Percentiles rank a stretch among this genome's conserved stretches.
phyloP scores from a whole-genome alignment of 2,113 vertebrate genomes.

The Lanius collurio region DNA sequence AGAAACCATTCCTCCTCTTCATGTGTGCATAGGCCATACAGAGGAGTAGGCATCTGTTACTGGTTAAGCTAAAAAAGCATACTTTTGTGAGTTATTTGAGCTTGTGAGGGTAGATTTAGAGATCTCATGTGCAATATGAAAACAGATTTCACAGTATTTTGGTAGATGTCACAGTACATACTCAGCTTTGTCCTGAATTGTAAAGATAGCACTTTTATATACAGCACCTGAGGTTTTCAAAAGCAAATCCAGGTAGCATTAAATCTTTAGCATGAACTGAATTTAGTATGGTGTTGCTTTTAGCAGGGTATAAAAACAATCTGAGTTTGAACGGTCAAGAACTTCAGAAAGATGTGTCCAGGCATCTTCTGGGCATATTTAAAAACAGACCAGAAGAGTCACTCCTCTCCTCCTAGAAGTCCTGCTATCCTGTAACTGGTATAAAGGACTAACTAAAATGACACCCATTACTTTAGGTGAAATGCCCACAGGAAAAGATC shows the following conservation, averaged over 20 bases:
- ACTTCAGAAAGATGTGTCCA: not conserved
- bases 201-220: not conserved
- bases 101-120: not conserved
- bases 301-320: not conserved
- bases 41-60: not conserved
- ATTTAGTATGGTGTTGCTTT: not conserved
- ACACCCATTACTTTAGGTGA: not conserved
- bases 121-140: not conserved
- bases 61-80: not conserved
- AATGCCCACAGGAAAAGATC: not conserved
- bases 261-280: not conserved
- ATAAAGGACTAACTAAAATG: not conserved
- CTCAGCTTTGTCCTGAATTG: not conserved
- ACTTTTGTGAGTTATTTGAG: not conserved
- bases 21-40: rapidly evolving
- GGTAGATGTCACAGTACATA: not conserved
- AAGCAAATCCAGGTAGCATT: not conserved
- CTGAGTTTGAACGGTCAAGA: not conserved
- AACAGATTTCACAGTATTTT: not conserved
- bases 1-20: not conserved
- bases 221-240: not conserved
- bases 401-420: not conserved
- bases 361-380: not conserved
- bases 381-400: not conserved
- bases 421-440: rapidly evolving